Conservation (phyloP, 1,140 invertebrate species). For the Cecropterus lyciades region DNA sequence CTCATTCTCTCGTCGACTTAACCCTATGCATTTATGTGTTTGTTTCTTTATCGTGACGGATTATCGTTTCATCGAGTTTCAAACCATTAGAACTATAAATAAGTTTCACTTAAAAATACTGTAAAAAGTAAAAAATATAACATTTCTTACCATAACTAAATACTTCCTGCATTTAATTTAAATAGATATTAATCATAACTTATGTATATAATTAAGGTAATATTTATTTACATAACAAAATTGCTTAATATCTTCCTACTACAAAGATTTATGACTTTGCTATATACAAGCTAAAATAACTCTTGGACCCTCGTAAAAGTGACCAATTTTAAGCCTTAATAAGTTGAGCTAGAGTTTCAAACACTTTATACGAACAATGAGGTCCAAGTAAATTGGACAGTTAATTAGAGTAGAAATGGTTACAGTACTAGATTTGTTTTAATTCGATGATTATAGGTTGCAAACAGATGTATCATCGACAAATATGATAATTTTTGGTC, state of each 20-base stretch:
- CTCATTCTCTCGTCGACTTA: too few relatives aligned
- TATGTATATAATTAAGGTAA: conserved; percentile 15
- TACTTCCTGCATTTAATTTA: conserved; percentile 16
- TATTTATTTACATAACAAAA: conserved; percentile 35
- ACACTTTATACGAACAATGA: not conserved
- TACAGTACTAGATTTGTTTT: conserved; percentile 31
- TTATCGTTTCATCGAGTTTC: too few relatives aligned
- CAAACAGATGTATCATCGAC: conserved; percentile 19
- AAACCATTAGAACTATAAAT: too few relatives aligned
- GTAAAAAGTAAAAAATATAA: too few relatives aligned
- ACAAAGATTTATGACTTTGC: conserved; percentile 32
- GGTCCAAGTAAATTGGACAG: conserved; percentile 14
- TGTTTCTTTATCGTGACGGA: too few relatives aligned
- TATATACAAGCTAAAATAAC: conserved; percentile 21
- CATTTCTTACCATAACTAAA: conserved; percentile 5
- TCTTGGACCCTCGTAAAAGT: conserved; percentile 29
- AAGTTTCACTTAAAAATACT: too few relatives aligned
- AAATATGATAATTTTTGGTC: conserved; percentile 31
- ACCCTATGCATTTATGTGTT: too few relatives aligned
- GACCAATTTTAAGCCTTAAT: conserved; percentile 27
- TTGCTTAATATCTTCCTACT: conserved; percentile 30
- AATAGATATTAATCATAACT: conserved; percentile 23
- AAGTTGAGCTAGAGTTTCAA: conserved; percentile 10
- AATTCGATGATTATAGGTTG: conserved; percentile 33
- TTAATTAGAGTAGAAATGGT: conserved; percentile 25